Evolutionary conservation across 2,888 invertebrate species (phyloP).

Genomic region (Notocelia uddmanniana): DNA sequence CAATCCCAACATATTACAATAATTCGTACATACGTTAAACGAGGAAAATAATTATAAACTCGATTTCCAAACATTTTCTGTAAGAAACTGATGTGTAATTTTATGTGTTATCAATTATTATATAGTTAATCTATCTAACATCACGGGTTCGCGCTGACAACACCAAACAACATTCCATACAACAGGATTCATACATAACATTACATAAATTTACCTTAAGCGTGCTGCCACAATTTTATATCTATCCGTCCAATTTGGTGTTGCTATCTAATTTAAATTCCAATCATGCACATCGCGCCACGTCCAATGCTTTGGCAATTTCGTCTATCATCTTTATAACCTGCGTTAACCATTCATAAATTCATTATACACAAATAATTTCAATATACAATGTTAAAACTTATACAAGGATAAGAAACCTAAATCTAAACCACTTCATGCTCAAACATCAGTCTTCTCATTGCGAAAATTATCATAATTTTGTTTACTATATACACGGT

Average conservation of each 20-base stretch:
- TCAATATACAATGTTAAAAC: conserved; percentile 70
- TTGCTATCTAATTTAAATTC: conserved; percentile 62
- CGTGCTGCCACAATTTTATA: conserved; percentile 53
- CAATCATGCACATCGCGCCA: conserved; percentile 51
- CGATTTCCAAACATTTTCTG: conserved; percentile 10
- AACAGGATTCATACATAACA: conserved; percentile 57
- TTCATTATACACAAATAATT: conserved; percentile 63
- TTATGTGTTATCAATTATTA: conserved; percentile 46
- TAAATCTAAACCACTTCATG: conserved; percentile 78
- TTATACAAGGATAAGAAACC: conserved; percentile 74
- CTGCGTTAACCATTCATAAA: conserved; percentile 49
- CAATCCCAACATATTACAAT: conserved; percentile 31
- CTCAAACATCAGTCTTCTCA: conserved; percentile 85
- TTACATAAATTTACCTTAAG: conserved; percentile 56
- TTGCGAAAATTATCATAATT: conserved; percentile 82
- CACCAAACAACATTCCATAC: conserved; percentile 49
- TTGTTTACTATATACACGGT: conserved; percentile 56
- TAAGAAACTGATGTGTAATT: conserved; percentile 37
- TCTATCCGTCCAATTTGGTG: conserved; percentile 59
- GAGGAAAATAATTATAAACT: conserved; percentile 25
- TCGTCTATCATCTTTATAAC: conserved; percentile 51
- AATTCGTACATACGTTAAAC: conserved; percentile 22
- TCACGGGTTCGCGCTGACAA: conserved; percentile 46
- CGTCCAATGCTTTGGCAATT: conserved; percentile 59
- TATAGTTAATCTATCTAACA: conserved; percentile 60